These are phyloP conservation scores for Acanthisitta chloris DNA, from an alignment of 2,113 vertebrate genomes.

Conservation along the genomic window DNA sequence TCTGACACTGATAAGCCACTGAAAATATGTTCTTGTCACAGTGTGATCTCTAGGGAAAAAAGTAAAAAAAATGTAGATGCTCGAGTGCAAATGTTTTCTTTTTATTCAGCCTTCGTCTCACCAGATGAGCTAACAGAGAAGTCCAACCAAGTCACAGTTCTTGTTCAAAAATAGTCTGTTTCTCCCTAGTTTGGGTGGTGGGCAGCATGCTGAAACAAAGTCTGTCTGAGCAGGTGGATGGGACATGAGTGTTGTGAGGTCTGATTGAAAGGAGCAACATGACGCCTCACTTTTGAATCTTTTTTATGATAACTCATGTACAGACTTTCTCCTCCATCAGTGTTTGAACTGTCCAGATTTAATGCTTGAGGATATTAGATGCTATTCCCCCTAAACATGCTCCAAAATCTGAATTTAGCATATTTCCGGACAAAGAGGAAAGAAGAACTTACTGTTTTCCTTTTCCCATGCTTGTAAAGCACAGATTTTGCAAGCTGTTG, in stretches of 20 bases:
- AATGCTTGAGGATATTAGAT: not conserved
- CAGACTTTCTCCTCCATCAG: not conserved
- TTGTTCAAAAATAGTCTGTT: not conserved
- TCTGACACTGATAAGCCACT: not conserved
- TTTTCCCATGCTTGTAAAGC: not conserved
- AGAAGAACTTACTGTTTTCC: not conserved
- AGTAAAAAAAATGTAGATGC: not conserved
- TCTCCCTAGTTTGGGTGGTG: not conserved
- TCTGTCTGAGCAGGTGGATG: not conserved
- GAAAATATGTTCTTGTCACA: not conserved
- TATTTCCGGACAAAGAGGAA: not conserved
- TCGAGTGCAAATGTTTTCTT: not conserved
- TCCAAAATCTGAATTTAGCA: not conserved
- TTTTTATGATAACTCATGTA: not conserved
- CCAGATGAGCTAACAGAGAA: not conserved
- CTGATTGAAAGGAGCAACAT: not conserved
- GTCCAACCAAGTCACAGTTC: not conserved
- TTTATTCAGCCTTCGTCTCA: not conserved
- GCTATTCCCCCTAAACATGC: not conserved
- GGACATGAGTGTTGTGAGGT: not conserved
- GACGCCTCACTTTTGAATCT: not conserved
- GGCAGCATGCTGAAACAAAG: not conserved
- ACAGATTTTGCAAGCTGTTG: not conserved
- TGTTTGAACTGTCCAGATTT: not conserved
- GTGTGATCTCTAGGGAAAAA: not conserved